Evolutionary conservation across 2,113 vertebrate genomes (phyloP).

Genomic region (Pteruthius melanotis): DNA sequence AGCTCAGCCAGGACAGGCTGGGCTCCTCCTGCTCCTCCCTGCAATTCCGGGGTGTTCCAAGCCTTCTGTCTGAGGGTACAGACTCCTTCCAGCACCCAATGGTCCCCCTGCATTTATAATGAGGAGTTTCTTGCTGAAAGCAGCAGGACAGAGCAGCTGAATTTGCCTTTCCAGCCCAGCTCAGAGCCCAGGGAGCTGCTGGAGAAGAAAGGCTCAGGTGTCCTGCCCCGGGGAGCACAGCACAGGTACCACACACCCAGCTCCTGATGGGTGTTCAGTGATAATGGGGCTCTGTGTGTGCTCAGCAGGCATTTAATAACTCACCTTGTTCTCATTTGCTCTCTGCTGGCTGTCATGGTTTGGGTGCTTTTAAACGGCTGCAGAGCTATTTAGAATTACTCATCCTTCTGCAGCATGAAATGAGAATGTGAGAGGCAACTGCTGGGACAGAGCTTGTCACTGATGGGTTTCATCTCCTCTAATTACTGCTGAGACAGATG

Average conservation of each 20-base stretch:
- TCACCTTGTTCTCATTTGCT: constrained; percentile 7
- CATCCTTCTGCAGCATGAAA: constrained; percentile 11
- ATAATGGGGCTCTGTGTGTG: background rate
- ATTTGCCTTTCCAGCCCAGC: background rate
- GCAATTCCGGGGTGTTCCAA: background rate
- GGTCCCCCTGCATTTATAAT: background rate
- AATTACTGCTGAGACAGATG: background rate
- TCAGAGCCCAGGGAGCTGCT: background rate
- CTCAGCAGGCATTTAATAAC: constrained; percentile 28
- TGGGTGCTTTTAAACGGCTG: constrained; percentile 20
- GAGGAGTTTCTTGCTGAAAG: background rate
- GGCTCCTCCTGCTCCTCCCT: background rate
- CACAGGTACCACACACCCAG: background rate
- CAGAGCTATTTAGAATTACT: constrained; percentile 3
- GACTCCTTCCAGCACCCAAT: background rate
- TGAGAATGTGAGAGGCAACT: background rate
- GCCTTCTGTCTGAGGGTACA: background rate
- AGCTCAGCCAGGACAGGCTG: background rate
- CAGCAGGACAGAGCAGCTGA: background rate
- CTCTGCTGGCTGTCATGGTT: background rate
- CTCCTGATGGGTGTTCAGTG: background rate
- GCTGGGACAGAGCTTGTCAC: background rate
- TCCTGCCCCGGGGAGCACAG: background rate
- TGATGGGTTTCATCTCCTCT: background rate
- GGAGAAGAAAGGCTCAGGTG: background rate